Base-by-base conservation (phyloP, 2,113 vertebrate genomes). In the Amia ocellicauda region DNA sequence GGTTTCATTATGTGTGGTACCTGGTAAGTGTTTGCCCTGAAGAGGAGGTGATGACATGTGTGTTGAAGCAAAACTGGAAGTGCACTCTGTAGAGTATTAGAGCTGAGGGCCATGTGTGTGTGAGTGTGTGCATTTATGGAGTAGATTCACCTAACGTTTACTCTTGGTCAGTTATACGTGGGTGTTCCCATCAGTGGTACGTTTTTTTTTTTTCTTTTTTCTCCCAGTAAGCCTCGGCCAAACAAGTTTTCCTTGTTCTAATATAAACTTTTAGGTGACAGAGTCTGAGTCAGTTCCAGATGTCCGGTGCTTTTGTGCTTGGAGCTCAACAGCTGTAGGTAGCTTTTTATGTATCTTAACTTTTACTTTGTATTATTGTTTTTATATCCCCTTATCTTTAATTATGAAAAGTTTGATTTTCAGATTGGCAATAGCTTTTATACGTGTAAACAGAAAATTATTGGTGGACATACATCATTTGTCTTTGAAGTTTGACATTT, bases 1-100 rank as follows among this genome's bases (percentile, higher is more conserved):
- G 87, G 59, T 93, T 93, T 75, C 88, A 91, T 82, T 93, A 93
- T 66, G 91, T 93, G 42, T 94, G 91, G 91, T 88, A 92, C 75
- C 83, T 91, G 92, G 92, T 94, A 83, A 92, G 92, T 90, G 73
- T 56, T 52, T 23, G 24, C n/a, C 51, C 45, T 19, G 4, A n/a
- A n/a, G 45, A 36, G n/a, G n/a, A n/a, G 31, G 2, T 36, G 31
- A 36, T n/a, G 31, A 11, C 1, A 36, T 36, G 31, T 36, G 31
- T 5, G 31, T 11, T 36, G 31, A 11, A 36, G 31, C 11, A 2
- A 36, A 36, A 36, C 31, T 36, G 11, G 31, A n/a, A n/a, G 5
- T 36, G 31, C 31, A 7, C 31, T 7, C 31, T 5, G 31, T 36
- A 11, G 11, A 36, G 31, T 17, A 29, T 16, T 31, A 28, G 22